Conservation (phyloP, 2,888 invertebrate species). For the Venustoraphidia nigricollis region DNA sequence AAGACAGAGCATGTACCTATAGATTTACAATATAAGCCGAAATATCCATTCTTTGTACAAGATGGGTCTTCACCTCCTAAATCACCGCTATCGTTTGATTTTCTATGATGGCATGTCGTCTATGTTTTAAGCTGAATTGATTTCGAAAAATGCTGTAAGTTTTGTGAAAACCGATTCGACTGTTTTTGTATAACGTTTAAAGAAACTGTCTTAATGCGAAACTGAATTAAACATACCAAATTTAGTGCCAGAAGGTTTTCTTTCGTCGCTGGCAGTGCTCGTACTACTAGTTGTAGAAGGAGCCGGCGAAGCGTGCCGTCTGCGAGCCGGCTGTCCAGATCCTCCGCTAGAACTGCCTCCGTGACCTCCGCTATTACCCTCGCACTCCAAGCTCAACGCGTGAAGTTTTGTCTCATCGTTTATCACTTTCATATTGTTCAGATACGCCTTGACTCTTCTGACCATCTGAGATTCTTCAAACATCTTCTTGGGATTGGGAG, state of each 20-base stretch:
- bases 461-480: conserved; percentile 99
- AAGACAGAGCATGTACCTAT: no score
- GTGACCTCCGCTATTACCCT: conserved; percentile 36
- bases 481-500: conserved; percentile 95
- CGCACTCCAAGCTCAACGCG: conserved; percentile 79
- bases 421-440: conserved; percentile 81
- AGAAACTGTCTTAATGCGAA: no score
- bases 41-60: not conserved
- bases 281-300: conserved; percentile 84
- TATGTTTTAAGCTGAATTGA: no score
- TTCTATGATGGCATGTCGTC: no score
- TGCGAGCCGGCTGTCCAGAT: conserved; percentile 34
- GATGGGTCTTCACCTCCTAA: no score
- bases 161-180: no score
- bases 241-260: conserved; percentile 42
- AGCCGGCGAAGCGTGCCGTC: conserved; percentile 84
- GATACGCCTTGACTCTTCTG: conserved; percentile 87
- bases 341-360: conserved; percentile 12
- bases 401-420: conserved; percentile 85
- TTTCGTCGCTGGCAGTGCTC: conserved; percentile 68
- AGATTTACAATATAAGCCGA: not conserved
- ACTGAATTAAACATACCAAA: conserved; percentile 30
- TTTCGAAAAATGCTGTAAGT: no score
- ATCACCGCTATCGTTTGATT: no score
- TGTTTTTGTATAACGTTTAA: no score